Base-by-base conservation (phyloP, 2,888 invertebrate genomes). In the Mythimna loreyi region DNA sequence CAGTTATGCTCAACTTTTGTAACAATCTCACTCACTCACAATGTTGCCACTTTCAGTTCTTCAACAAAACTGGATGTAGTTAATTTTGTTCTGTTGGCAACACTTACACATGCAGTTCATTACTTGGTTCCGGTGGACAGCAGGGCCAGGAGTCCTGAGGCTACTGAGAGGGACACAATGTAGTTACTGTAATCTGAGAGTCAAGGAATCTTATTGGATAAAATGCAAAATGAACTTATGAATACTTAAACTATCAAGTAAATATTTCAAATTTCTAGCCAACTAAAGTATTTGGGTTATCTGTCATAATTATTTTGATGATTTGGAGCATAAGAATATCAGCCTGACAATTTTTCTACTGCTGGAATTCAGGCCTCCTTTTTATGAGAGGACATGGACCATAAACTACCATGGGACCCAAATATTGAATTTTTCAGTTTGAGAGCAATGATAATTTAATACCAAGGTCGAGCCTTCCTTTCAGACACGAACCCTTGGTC, bases 121-220 rank as follows among this genome's bases (percentile, higher is more conserved):
- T 96, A 97, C 92, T 98, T 97, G 81, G 97, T 97, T 90, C 98
- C 98, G 62, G 99, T 99, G n/a, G 99, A 99, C 85, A 99, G 97
- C 67, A 99, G 96, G 53, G 99, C 99, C 85, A 99, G 96, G 21
- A 99, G 96, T 77, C 99, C 99, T 72, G 99, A 98, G 19, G 99
- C 98, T 59, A 97, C 96, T 43, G 98, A 97, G 81, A 99, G 98
- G 2, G 99, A 99, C 68, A 99, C 96, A 63, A 99, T 97, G 93
- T 99, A 99, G 95, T 99, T 99, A 83, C 97, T 97, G 94, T 85
- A 86, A 66, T 80, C 64, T 25, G 60, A 69, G 36, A 78, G 78
- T 87, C 72, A 87, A 88, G 87, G 76, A 82, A 72, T 67, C 72
- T 84, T 86, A 87, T 84, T 81, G 80, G 83, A 82, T 72, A 65